A percentile compares a stretch with the other conserved stretches of the same genome.
phyloP scores from a whole-genome alignment of 2,888 invertebrate genomes.

The Eustalomyia histrio region DNA sequence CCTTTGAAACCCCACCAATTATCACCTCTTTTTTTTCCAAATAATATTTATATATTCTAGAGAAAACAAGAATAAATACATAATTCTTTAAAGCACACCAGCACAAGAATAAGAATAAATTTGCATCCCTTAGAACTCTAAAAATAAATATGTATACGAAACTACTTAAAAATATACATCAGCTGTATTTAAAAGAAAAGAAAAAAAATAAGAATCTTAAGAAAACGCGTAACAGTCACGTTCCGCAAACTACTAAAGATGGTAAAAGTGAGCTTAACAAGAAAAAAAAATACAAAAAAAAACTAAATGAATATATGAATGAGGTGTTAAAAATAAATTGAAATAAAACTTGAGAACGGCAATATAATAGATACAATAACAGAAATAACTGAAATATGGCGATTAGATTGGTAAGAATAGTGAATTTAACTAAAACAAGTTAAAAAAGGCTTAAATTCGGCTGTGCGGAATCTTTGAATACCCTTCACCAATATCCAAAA shows the following conservation, averaged over 20 bases:
- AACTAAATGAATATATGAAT: constrained; percentile 36
- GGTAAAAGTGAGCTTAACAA: constrained; percentile 4
- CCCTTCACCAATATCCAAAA: no score
- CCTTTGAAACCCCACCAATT: no score
- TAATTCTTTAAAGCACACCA: constrained; percentile 23
- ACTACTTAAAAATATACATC: constrained; percentile 11
- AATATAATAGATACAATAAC: constrained; percentile 29
- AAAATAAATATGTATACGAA: neutral
- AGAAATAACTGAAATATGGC: neutral
- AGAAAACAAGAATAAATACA: constrained; percentile 31
- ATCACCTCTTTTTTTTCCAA: neutral
- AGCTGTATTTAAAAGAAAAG: neutral
- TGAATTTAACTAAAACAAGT: no score
- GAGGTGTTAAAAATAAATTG: constrained; percentile 36
- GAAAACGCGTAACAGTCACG: constrained; percentile 62
- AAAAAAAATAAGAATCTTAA: neutral
- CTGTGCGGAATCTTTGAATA: no score
- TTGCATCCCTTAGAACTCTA: constrained; percentile 45
- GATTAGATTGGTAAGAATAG: no score
- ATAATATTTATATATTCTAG: constrained; percentile 5
- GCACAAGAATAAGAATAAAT: constrained; percentile 36
- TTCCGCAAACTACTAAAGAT: constrained; percentile 50
- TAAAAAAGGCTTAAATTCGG: no score
- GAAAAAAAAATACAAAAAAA: no score
- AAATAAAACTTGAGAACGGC: constrained; percentile 40